Base-by-base conservation (phyloP, 1,140 invertebrate genomes). In the Bicyclus anynana region DNA sequence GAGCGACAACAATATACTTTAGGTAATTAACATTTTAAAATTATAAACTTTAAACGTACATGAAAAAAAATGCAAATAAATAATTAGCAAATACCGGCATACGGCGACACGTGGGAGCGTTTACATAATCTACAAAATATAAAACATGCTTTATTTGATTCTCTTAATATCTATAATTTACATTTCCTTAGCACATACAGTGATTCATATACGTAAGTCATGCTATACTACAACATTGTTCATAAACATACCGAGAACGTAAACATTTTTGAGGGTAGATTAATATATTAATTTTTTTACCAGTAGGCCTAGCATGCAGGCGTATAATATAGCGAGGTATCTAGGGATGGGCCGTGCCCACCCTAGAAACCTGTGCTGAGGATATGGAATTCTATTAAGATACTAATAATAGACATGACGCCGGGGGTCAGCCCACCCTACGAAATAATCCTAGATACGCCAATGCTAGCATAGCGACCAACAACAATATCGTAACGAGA, bases 1-100 rank as follows among this genome's bases (percentile, higher is more conserved):
- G 74, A 71, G 67, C 70, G 72, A 84, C 74, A 80, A 80, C 78
- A 81, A 78, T 64, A 77, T 68, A 74, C 69, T 73, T 74, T 53
- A 71, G 10, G 4, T 55, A 73, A 74, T 77, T 79, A 75, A 82
- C 74, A 80, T 74, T 75, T n/a, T 77, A 80, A 84, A 84, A 84
- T 78, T 72, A 87, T 80, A 87, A 84, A 85, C 81, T 80, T 87
- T 84, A 77, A 81, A 80, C 72, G 61, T 67, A 66, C 13, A 44
- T n/a, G n/a, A n/a, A 40, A 69, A 81, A 81, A 84, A 80, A 80
- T 87, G 84, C 83, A 86, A 87, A 87, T 85, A 87, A 87, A 87
- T 85, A 87, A 85, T 84, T 77, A 83, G 84, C 83, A 63, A 53
- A 74, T 67, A 75, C 74, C 84, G 69, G 47, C 48, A 64, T 40